Evolutionary conservation across 2,888 invertebrate genomes (phyloP), one percentile per base, ranked within the genome.

Genomic region (Halictus quadricinctus): DNA sequence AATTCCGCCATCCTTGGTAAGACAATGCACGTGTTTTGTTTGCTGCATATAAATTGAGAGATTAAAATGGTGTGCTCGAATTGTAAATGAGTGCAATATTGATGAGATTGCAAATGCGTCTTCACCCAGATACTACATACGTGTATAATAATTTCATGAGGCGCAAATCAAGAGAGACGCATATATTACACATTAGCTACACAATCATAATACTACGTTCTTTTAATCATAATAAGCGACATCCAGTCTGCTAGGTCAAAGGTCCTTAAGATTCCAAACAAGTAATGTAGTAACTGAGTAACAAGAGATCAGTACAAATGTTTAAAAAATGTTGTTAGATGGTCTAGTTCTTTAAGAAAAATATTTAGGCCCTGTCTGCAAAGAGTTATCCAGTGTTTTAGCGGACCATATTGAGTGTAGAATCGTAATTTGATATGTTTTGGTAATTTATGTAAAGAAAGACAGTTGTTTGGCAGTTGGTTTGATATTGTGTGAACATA

Each of bases 1-100:
- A 99, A 99, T 96, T 98, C 99, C 93, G 99, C 99, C 95, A 99
- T 99, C 95, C 96, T 99, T 95, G 98, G 99, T 99, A 94, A 95
- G 95, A 92, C 10, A 13, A 58, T 70, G 58, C 58, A 25, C 29
- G 43, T 78, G 36, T 66, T 43, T 29, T 72, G 73, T 46, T 36
- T 36, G 18, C n/a, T 13, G 21, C 36, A n/a, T 46, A 15, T 1
- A 75, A 46, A 48, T 48, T 48, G 8, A 29, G 13, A 18, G 25
- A 46, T 25, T 50, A 29, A 72, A 73, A 50, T 21, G 48, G 50
- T 36, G 10, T 41, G 21, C 15, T 70, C 43, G n/a, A 43, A 43
- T 70, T 43, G 70, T 41, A 41, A 21, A 41, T 43, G 70, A 70
- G 21, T 13, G 43, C 43, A 25, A 41, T 43, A 43, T n/a, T 13